A percentile compares a stretch with the other conserved stretches of the same genome.
Evolutionary conservation across 2,888 invertebrate species (phyloP).

Genomic region (Sepioteuthis lessoniana): DNA sequence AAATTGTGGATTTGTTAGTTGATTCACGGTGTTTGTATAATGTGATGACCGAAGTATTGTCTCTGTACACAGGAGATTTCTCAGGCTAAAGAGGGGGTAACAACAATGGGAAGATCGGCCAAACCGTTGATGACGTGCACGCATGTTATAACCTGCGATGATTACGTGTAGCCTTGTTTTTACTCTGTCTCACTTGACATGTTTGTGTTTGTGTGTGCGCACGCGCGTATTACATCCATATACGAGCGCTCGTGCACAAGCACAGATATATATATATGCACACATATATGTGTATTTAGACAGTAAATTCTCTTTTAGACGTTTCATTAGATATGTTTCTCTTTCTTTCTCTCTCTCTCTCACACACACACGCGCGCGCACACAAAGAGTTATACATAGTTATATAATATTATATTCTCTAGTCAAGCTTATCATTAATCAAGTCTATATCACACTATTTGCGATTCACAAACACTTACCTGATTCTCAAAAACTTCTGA

Average conservation of each 20-base stretch:
- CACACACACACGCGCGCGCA: too few relatives aligned
- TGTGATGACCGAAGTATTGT: neutral
- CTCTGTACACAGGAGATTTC: neutral
- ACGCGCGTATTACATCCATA: neutral
- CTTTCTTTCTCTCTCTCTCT: too few relatives aligned
- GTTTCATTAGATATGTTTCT: too few relatives aligned
- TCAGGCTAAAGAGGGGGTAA: neutral
- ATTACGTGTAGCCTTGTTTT: neutral
- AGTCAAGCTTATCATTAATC: too few relatives aligned
- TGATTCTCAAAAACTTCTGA: too few relatives aligned
- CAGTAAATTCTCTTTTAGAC: too few relatives aligned
- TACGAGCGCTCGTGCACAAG: neutral
- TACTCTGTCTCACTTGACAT: neutral
- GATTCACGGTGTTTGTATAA: neutral
- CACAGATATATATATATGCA: neutral
- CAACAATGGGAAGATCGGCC: neutral
- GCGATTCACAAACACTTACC: too few relatives aligned
- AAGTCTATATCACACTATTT: too few relatives aligned
- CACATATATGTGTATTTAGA: neutral
- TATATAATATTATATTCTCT: too few relatives aligned
- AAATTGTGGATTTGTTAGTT: neutral
- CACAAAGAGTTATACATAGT: too few relatives aligned
- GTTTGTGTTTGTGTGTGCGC: too few relatives aligned
- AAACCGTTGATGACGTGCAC: neutral
- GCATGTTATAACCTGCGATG: neutral